Percentiles rank a stretch among this genome's conserved stretches.
phyloP scores from a whole-genome alignment of 2,113 vertebrate genomes.

The Asarcornis scutulata region DNA sequence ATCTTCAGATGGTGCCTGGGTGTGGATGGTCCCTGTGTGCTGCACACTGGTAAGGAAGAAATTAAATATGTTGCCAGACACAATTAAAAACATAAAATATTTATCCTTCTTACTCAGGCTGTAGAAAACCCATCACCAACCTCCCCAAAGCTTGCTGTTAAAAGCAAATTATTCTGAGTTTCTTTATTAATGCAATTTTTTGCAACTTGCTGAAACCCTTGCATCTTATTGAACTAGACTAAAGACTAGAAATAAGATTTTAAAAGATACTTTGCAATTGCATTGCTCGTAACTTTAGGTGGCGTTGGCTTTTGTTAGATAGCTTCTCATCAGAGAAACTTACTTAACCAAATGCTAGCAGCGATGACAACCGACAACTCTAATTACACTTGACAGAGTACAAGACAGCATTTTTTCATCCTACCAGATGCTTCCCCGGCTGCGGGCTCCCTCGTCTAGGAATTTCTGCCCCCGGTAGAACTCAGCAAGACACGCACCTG shows the following conservation, averaged over 20 bases:
- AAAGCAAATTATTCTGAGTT: not conserved
- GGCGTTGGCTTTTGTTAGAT: slow-evolving; percentile 52
- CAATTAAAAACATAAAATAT: not conserved
- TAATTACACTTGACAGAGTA: slow-evolving; percentile 77
- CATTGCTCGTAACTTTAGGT: slow-evolving; percentile 5
- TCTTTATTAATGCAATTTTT: not conserved
- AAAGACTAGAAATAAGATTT: not conserved
- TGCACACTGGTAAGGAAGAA: not conserved
- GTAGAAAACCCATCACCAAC: not conserved
- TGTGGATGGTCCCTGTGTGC: not conserved
- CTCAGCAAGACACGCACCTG: slow-evolving; percentile 71
- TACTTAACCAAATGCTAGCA: slow-evolving; percentile 67
- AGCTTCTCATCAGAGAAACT: slow-evolving; percentile 65
- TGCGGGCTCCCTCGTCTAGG: slow-evolving; percentile 56
- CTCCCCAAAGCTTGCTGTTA: not conserved
- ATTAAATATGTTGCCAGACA: not conserved
- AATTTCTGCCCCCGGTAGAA: slow-evolving; percentile 72
- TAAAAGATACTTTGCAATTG: slow-evolving; percentile 23
- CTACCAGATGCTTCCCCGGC: slow-evolving; percentile 74
- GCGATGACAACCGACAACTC: slow-evolving; percentile 70
- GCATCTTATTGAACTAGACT: not conserved
- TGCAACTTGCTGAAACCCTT: not conserved
- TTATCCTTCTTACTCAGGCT: slow-evolving; percentile 20
- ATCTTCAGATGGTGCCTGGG: not conserved
- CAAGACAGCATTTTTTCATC: slow-evolving; percentile 67